phyloP scores from a whole-genome alignment of 64 coral and sea anemone genomes.

The Montipora cactus region DNA sequence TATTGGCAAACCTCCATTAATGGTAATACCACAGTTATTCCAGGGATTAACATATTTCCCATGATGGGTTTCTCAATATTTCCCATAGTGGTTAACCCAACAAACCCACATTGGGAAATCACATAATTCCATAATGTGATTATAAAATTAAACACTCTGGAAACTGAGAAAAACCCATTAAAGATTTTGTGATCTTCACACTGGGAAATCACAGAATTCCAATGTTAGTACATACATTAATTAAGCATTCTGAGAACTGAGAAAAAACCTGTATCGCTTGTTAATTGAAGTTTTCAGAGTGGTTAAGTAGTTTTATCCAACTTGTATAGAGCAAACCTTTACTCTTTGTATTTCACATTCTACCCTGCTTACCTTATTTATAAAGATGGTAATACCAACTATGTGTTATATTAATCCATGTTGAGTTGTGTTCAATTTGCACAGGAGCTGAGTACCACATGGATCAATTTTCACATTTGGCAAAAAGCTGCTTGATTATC shows the following conservation, averaged over 20 bases:
- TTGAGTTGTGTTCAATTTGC: background rate
- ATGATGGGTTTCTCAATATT: conserved; percentile 1
- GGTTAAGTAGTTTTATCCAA: background rate
- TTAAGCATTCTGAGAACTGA: too few species aligned
- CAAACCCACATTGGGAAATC: conserved; percentile 18
- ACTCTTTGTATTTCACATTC: too few species aligned
- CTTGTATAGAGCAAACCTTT: too few species aligned
- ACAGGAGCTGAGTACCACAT: background rate
- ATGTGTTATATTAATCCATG: conserved; percentile 1
- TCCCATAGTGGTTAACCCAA: background rate
- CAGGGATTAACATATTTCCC: background rate
- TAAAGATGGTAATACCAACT: background rate
- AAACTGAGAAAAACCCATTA: conserved; percentile 6
- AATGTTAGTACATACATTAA: background rate
- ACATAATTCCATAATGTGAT: conserved; percentile 7
- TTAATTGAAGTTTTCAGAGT: background rate
- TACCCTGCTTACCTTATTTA: background rate
- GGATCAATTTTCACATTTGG: background rate
- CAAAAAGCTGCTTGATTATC: background rate
- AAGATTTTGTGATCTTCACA: background rate
- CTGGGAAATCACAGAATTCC: background rate
- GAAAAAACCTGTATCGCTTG: too few species aligned
- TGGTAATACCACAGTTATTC: conserved; percentile 15
- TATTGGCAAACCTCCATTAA: background rate
- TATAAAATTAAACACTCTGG: background rate